Evolutionary conservation across 2,113 vertebrate genomes (phyloP), one percentile per base, ranked within the genome.

Genomic region (Numida meleagris): DNA sequence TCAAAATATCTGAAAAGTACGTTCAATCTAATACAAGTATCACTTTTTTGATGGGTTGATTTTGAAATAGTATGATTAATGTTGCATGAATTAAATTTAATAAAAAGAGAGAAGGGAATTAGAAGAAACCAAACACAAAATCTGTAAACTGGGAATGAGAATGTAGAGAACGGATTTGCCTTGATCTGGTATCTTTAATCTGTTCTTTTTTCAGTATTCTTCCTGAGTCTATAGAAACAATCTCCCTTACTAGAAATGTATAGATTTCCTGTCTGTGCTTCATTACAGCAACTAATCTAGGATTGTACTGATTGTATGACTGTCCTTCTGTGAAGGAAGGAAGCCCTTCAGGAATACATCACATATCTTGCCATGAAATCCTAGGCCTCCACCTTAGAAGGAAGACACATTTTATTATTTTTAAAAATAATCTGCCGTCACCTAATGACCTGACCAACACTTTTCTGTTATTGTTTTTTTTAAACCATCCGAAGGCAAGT

Each of bases 401-500:
- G 36, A 53, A 63, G 17, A 80, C 23, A 21, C 3, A 71, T 42
- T 85, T 29, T 55, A 45, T 71, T 31, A 8, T 5, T 34, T 83
- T 59, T 17, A 46, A 33, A 72, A 78, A 76, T 16, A 77, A 58
- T n/a, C 51, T 92, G 8, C 14, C 11, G 13, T 82, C 9, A 23
- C 3, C 3, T 31, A 5, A 21, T 0, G 6, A 8, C n/a, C 36
- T 0, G 0, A 48, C 14, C 8, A 21, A 65, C 8, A 3, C 12
- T 82, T 33, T 24, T 50, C 12, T 25, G 7, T 18, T 38, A 15
- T 36, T 65, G 40, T 2, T 55, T 67, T 55, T 67, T 75, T 75
- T 57, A 76, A 0, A 2, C 17, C 34, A 48, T 23, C 10, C 43
- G 27, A 36, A 66, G 61, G 18, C 46, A 34, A 43, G 38, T 45